Percentiles rank a stretch among this genome's conserved stretches.
Evolutionary conservation across 1,140 invertebrate genomes (phyloP).

Genomic region (Drosophila busckii): DNA sequence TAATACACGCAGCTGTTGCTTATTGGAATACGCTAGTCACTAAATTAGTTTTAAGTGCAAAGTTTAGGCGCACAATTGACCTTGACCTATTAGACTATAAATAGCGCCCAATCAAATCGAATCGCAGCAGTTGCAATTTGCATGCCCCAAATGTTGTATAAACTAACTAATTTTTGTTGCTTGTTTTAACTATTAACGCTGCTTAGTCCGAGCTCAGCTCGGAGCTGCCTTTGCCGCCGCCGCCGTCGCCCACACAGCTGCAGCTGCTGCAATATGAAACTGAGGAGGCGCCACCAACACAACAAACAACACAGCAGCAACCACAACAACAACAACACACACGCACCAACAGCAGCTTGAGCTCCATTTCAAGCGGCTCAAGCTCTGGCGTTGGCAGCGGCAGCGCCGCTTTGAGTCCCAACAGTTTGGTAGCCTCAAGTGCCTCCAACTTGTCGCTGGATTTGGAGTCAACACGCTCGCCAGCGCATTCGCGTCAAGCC

Average conservation of each 20-base stretch:
- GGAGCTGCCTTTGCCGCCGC: constrained; percentile 67
- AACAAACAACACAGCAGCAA: constrained; percentile 13
- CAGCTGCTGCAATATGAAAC: constrained; percentile 64
- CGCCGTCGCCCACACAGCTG: constrained; percentile 71
- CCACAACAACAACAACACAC: constrained; percentile 43
- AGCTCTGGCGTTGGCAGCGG: constrained; percentile 54
- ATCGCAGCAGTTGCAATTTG: too few relatives aligned
- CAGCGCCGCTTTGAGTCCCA: constrained; percentile 43
- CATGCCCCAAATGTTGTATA: too few relatives aligned
- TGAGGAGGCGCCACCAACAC: constrained; percentile 37
- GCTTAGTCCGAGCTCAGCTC: constrained; percentile 36
- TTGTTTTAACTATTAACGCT: too few relatives aligned
- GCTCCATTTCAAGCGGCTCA: constrained; percentile 58
- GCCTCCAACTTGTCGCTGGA: constrained; percentile 60
- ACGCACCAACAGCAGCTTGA: constrained; percentile 67
- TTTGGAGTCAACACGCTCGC: constrained; percentile 54
- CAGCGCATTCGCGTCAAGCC: constrained; percentile 64
- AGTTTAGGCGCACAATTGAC: constrained; percentile 46
- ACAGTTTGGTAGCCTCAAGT: constrained; percentile 34
- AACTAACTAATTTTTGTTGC: too few relatives aligned
- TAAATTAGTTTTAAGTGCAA: too few relatives aligned
- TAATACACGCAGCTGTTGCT: too few relatives aligned
- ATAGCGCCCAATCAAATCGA: too few relatives aligned
- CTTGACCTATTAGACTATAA: constrained; percentile 67
- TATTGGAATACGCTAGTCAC: constrained; percentile 4